These are phyloP conservation scores for Psilopogon haemacephalus DNA, from an alignment of 2,113 vertebrate species.

Conservation along the genomic window DNA sequence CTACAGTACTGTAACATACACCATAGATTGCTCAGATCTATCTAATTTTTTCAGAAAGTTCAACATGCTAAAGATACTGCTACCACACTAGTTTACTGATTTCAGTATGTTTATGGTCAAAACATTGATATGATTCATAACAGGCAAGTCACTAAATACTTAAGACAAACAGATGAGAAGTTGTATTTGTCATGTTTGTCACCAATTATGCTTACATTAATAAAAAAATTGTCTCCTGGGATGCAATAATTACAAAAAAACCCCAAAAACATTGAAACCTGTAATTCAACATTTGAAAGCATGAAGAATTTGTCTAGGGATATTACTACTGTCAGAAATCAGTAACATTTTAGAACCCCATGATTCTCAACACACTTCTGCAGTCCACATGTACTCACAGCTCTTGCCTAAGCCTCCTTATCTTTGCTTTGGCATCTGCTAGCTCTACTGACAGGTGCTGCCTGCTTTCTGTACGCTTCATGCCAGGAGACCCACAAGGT, in stretches of 20 bases:
- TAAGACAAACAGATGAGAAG: background rate
- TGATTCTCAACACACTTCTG: background rate
- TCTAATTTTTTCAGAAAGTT: background rate
- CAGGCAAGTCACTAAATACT: background rate
- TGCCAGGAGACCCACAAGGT: slow-evolving; percentile 89
- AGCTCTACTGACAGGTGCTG: slow-evolving; percentile 97
- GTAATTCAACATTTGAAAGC: background rate
- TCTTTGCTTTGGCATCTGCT: slow-evolving; percentile 96
- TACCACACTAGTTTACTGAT: background rate
- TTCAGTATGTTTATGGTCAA: background rate
- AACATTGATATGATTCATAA: background rate
- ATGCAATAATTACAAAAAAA: background rate
- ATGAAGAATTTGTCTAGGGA: accelerated
- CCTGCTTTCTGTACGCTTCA: slow-evolving; percentile 94
- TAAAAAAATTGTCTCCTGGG: background rate
- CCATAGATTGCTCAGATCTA: background rate
- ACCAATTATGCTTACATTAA: background rate
- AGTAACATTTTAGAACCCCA: background rate
- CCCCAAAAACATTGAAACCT: background rate
- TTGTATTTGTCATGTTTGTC: background rate
- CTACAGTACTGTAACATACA: background rate
- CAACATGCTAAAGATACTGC: background rate
- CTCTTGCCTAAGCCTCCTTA: slow-evolving; percentile 93
- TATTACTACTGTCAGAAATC: background rate
- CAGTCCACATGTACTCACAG: slow-evolving; percentile 83